Conservation (phyloP, 2,888 invertebrate genomes). For the Melanostoma mellinum region DNA sequence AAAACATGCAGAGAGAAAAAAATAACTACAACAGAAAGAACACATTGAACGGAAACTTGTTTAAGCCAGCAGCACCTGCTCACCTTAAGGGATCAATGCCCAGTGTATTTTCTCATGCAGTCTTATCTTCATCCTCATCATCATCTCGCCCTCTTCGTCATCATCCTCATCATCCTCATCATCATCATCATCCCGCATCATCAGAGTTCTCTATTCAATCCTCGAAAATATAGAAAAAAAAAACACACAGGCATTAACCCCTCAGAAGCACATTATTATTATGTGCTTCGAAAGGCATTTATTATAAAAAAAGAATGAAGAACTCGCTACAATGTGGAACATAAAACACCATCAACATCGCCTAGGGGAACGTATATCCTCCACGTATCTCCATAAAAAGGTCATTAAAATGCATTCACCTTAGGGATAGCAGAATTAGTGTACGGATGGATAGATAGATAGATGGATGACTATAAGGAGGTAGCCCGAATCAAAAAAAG, state of each 20-base stretch:
- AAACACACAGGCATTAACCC: conserved; percentile 59
- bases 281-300: conserved; percentile 55
- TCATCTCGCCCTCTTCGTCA: conserved; percentile 22
- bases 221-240: conserved; percentile 46
- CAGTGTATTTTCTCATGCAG: conserved; percentile 62
- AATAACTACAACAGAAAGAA: background rate
- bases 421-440: conserved; percentile 70
- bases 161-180: conserved; percentile 23
- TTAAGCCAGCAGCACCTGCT: conserved; percentile 63
- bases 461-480: conserved; percentile 39
- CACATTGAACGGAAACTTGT: conserved; percentile 53
- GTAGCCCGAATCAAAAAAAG: conserved; percentile 11
- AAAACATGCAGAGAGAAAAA: conserved; percentile 1
- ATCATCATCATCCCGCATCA: conserved; percentile 53
- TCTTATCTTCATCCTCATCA: conserved; percentile 61
- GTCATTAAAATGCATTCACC: conserved; percentile 73
- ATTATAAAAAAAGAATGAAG: conserved; percentile 45
- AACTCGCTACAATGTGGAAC: conserved; percentile 70
- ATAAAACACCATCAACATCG: conserved; percentile 69
- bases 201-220: conserved; percentile 55
- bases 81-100: conserved; percentile 67
- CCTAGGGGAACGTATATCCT: conserved; percentile 53
- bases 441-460: conserved; percentile 57
- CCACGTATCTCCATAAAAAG: conserved; percentile 50
- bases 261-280: conserved; percentile 67